A percentile compares a stretch with the other conserved stretches of the same genome.
Evolutionary conservation across 2,797 vertebrate species (phyloP).

Genomic region (Balearica regulorum): DNA sequence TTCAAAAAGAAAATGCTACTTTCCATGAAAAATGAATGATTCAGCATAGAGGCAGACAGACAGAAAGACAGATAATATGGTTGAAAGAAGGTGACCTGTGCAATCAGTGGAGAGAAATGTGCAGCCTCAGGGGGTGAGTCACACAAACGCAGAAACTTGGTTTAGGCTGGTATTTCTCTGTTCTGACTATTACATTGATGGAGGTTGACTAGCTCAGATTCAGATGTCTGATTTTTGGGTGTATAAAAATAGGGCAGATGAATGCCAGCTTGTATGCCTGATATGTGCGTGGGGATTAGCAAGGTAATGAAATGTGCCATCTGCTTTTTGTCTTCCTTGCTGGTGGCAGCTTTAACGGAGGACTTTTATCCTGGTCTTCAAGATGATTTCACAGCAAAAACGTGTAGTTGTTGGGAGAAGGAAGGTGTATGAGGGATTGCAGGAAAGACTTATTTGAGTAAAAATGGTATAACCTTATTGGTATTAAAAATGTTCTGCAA

Average conservation of each 20-base stretch:
- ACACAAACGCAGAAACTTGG: neutral
- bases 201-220: neutral
- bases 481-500: neutral
- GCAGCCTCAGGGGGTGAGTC: neutral
- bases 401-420: neutral
- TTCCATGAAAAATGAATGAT: neutral
- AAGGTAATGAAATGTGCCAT: neutral
- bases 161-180: neutral
- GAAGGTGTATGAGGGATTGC: neutral
- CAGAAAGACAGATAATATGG: neutral
- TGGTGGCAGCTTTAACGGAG: neutral
- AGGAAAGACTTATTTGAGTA: neutral
- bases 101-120: neutral
- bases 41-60: neutral
- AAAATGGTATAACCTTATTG: neutral
- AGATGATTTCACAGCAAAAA: neutral
- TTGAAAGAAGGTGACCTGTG: neutral
- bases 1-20: neutral
- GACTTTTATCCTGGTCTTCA: neutral
- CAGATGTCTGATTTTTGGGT: neutral
- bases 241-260: neutral
- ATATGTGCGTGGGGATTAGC: neutral
- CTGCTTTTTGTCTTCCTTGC: neutral
- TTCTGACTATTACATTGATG: neutral
- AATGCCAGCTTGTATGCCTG: neutral